Evolutionary conservation across 2,888 invertebrate genomes (phyloP).

Genomic region (Tetragonisca angustula): DNA sequence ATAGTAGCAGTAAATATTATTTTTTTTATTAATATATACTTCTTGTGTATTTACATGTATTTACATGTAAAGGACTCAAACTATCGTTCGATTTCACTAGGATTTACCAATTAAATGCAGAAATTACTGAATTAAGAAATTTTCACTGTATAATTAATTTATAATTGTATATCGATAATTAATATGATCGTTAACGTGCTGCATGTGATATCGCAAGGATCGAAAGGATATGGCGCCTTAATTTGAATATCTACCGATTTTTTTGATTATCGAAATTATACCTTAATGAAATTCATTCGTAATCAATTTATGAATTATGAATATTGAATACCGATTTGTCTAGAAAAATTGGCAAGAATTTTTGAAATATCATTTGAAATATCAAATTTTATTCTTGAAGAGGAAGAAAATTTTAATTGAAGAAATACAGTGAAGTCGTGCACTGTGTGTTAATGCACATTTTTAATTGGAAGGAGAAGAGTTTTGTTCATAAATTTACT

Average conservation of each 20-base stretch:
- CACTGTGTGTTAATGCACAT: neutral
- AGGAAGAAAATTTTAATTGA: neutral
- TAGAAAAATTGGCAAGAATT: too few species aligned
- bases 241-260: neutral
- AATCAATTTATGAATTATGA: too few species aligned
- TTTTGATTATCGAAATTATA: neutral
- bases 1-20: neutral
- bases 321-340: too few species aligned
- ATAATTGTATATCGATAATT: neutral
- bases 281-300: too few species aligned
- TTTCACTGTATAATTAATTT: neutral
- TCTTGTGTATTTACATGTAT: neutral
- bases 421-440: neutral
- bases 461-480: neutral
- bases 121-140: neutral
- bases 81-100: conserved; percentile 32
- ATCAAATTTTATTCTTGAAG: neutral
- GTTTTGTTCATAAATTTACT: neutral
- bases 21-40: neutral
- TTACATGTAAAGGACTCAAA: conserved; percentile 21
- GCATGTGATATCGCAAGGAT: neutral
- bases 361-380: too few species aligned
- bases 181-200: neutral
- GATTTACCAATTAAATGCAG: neutral
- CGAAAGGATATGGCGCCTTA: too few species aligned